Evolutionary conservation across 2,888 invertebrate species (phyloP).

Genomic region (Aporophyla lueneburgensis): DNA sequence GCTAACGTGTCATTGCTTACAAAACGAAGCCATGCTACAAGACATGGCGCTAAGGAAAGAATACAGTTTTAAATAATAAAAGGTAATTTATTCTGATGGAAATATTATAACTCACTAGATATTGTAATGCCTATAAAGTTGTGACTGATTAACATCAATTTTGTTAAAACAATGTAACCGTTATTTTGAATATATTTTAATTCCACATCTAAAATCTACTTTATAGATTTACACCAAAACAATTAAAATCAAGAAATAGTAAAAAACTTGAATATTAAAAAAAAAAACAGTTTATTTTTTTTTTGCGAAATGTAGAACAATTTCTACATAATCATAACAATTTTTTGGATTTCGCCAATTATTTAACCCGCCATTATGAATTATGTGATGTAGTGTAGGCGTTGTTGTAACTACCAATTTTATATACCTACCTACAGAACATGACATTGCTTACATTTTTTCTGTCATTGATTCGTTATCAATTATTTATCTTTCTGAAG

Average conservation of each 20-base stretch:
- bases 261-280: too few relatives aligned
- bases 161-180: not conserved
- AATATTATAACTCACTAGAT: not conserved
- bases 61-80: conserved; percentile 15
- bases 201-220: not conserved
- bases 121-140: not conserved
- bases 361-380: not conserved
- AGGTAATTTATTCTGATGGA: conserved; percentile 4
- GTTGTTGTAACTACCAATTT: not conserved
- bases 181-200: not conserved
- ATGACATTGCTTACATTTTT: conserved; percentile 43
- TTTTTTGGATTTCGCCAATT: too few relatives aligned
- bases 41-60: not conserved
- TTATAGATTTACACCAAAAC: not conserved
- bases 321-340: too few relatives aligned
- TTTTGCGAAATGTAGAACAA: not conserved
- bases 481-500: conserved; percentile 20
- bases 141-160: conserved; percentile 12
- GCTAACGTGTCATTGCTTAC: not conserved
- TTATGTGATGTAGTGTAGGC: not conserved
- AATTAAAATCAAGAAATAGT: not conserved
- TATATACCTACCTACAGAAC: not conserved
- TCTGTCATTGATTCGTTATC: conserved; percentile 36
- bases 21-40: not conserved
- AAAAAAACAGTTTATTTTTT: too few relatives aligned